These are phyloP conservation scores for Verasper variegatus DNA, from an alignment of 2,113 vertebrate genomes.

Conservation along the genomic window DNA sequence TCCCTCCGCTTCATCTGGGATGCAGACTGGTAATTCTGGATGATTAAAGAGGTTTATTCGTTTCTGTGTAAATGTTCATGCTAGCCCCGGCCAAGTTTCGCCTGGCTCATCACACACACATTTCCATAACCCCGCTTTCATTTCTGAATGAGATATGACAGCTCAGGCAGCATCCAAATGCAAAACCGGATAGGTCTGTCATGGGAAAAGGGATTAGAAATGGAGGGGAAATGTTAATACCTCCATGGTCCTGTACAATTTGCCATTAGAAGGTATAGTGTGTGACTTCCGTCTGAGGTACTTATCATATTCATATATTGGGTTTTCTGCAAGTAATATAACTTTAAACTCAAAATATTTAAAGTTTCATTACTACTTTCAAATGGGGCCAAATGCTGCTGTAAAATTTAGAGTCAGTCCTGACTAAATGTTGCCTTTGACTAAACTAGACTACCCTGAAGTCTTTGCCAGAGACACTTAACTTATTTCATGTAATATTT, in stretches of 20 bases:
- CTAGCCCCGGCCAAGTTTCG: conserved; percentile 61
- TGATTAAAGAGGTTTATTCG: conserved; percentile 74
- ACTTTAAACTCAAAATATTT: background rate
- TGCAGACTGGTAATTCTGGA: conserved; percentile 64
- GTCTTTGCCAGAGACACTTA: background rate
- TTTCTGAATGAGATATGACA: conserved; percentile 63
- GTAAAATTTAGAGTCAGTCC: background rate
- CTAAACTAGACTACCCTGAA: background rate
- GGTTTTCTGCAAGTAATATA: background rate
- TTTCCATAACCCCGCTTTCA: conserved; percentile 59
- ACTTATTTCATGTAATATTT: background rate
- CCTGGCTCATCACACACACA: conserved; percentile 62
- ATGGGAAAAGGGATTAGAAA: conserved; percentile 44
- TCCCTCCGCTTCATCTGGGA: conserved; percentile 50
- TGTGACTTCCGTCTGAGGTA: background rate
- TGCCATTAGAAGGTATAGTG: conserved; percentile 1
- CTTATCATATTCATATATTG: conserved; percentile 1
- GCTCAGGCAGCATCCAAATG: conserved; percentile 53
- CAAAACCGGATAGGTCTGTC: conserved; percentile 40
- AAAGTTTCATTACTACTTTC: background rate
- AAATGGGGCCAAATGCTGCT: background rate
- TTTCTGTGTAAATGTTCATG: conserved; percentile 71
- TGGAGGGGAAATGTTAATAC: conserved; percentile 29
- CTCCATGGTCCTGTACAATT: conserved; percentile 28
- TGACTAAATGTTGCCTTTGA: background rate